Evolutionary conservation across 2,113 vertebrate species (phyloP).

Genomic region (Lepidiolamprologus cunningtoni): DNA sequence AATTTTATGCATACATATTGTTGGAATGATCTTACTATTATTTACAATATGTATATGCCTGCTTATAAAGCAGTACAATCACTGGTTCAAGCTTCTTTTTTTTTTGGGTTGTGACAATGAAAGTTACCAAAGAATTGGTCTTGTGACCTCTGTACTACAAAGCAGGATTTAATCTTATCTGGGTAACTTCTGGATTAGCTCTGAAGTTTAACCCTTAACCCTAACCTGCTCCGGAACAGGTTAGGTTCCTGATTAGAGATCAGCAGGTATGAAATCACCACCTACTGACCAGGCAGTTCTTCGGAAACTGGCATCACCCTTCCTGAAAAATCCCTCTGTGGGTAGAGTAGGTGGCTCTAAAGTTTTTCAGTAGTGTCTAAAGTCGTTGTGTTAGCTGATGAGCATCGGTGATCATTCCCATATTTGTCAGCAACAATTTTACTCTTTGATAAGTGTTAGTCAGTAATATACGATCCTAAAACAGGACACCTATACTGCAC

Average conservation of each 20-base stretch:
- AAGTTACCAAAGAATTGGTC: neutral
- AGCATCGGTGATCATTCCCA: neutral
- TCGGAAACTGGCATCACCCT: neutral
- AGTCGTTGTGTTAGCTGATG: neutral
- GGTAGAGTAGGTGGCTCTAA: neutral
- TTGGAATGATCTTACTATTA: neutral
- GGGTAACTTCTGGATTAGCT: neutral
- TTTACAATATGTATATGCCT: neutral
- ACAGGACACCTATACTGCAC: neutral
- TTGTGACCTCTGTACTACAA: neutral
- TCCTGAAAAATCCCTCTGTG: neutral
- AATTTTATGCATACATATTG: neutral
- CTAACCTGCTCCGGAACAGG: neutral
- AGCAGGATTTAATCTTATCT: neutral
- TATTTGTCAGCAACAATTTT: neutral
- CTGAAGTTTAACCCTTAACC: neutral
- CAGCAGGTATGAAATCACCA: neutral
- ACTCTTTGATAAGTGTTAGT: neutral
- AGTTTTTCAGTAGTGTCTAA: neutral
- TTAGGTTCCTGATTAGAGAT: neutral
- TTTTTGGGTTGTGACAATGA: neutral
- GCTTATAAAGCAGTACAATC: neutral
- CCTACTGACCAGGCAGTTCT: neutral
- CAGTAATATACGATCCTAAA: neutral
- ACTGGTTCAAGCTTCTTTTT: neutral